Evolutionary conservation across 2,797 vertebrate species (phyloP).

Genomic region (Carduelis carduelis): DNA sequence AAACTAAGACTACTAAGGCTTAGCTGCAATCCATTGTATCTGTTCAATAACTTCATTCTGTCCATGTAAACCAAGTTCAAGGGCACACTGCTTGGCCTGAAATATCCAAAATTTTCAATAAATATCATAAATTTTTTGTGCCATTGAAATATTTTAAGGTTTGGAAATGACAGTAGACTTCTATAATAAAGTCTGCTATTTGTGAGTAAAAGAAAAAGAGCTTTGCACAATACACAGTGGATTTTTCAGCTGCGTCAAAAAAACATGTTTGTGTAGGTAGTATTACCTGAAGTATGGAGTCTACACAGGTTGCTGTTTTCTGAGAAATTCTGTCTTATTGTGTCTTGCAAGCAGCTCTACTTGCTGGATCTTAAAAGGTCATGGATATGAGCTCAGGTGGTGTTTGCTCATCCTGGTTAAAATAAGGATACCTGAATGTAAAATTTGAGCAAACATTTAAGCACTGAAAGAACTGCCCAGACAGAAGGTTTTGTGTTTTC

Average conservation of each 20-base stretch:
- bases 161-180: background rate
- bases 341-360: background rate
- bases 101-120: background rate
- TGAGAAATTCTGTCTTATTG: background rate
- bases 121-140: background rate
- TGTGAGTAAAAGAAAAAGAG: background rate
- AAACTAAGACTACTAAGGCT: background rate
- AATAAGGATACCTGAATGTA: fast-evolving
- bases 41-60: background rate
- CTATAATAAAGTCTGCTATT: background rate
- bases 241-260: background rate
- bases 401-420: background rate
- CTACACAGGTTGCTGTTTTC: background rate
- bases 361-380: fast-evolving
- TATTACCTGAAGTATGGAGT: background rate
- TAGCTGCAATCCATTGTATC: background rate
- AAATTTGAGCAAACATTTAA: background rate
- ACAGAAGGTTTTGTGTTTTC: background rate
- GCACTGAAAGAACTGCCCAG: background rate
- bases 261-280: background rate
- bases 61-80: background rate
- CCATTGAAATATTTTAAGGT: background rate
- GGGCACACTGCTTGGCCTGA: background rate
- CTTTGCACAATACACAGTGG: background rate
- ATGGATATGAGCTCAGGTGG: fast-evolving